Evolutionary conservation across 2,888 invertebrate genomes (phyloP).

Genomic region (Cephus runcator): DNA sequence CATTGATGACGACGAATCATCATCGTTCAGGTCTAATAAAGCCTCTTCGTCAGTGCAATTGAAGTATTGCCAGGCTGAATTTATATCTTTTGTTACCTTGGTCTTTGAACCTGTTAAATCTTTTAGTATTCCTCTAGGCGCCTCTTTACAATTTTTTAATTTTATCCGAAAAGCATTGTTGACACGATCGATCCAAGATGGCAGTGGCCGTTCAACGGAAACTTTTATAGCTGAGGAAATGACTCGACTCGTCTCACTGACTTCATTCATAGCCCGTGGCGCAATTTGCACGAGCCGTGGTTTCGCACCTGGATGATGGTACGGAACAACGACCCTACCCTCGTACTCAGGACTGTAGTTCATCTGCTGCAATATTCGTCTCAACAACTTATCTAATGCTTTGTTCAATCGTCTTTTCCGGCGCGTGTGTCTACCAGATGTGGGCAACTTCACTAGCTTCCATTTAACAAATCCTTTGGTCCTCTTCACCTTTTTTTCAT

Average conservation of each 20-base stretch:
- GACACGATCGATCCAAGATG: not conserved
- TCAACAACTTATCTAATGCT: not conserved
- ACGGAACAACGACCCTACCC: slow-evolving; percentile 9
- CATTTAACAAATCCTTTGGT: not conserved
- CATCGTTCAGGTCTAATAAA: not conserved
- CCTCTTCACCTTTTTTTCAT: not conserved
- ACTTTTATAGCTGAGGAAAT: slow-evolving; percentile 23
- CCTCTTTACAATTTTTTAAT: not conserved
- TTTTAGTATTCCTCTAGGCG: not conserved
- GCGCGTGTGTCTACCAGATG: not conserved
- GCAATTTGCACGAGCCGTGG: not conserved
- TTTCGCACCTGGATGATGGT: slow-evolving; percentile 26
- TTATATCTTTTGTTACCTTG: not conserved
- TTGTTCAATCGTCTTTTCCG: not conserved
- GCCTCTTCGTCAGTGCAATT: not conserved
- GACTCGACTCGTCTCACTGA: slow-evolving; percentile 23
- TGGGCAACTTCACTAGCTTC: not conserved
- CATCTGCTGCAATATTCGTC: slow-evolving; percentile 16
- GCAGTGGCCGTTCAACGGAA: slow-evolving; percentile 6
- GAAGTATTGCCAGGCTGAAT: not conserved
- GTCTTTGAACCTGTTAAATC: not conserved
- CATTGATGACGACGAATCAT: not conserved
- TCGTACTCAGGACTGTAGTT: slow-evolving; percentile 13
- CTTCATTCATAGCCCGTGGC: slow-evolving; percentile 2
- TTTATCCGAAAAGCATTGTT: not conserved